phyloP scores from a whole-genome alignment of 2,113 vertebrate species.

The Hirundichthys speculiger region DNA sequence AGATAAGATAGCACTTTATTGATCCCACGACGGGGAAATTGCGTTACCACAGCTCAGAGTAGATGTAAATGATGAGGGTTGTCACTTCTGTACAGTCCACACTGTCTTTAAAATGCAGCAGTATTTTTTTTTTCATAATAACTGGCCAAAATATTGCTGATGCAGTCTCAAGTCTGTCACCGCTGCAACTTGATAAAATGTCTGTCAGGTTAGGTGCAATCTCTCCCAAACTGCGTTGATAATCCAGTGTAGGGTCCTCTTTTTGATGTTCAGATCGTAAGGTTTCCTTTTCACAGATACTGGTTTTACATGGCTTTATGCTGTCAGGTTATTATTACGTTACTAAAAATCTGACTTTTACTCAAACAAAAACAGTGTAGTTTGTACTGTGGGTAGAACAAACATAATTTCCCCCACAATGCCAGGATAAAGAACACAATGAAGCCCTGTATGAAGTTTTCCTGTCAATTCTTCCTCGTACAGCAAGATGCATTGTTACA shows the following conservation, averaged over 20 bases:
- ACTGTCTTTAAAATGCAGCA: neutral
- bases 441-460: slow-evolving; percentile 70
- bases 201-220: slow-evolving; percentile 12
- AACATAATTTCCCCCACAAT: slow-evolving; percentile 67
- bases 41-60: too few relatives aligned
- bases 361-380: slow-evolving; percentile 61
- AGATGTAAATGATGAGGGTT: too few relatives aligned
- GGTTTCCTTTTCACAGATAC: too few relatives aligned
- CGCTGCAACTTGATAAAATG: slow-evolving; percentile 4
- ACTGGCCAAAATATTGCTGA: slow-evolving; percentile 21
- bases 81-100: slow-evolving; percentile 10
- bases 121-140: slow-evolving; percentile 18
- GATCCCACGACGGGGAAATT: too few relatives aligned
- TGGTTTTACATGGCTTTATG: too few relatives aligned
- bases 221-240: neutral
- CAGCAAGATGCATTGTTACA: slow-evolving; percentile 65
- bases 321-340: too few relatives aligned
- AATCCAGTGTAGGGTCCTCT: slow-evolving; percentile 7
- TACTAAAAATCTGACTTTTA: slow-evolving; percentile 41
- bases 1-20: too few relatives aligned
- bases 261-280: too few relatives aligned
- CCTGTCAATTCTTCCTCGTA: slow-evolving; percentile 68
- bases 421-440: slow-evolving; percentile 78
- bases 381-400: slow-evolving; percentile 63
- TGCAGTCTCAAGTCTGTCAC: slow-evolving; percentile 7